Conservation (phyloP, 1,140 invertebrate genomes). For the Aphelenchoides avenae region DNA sequence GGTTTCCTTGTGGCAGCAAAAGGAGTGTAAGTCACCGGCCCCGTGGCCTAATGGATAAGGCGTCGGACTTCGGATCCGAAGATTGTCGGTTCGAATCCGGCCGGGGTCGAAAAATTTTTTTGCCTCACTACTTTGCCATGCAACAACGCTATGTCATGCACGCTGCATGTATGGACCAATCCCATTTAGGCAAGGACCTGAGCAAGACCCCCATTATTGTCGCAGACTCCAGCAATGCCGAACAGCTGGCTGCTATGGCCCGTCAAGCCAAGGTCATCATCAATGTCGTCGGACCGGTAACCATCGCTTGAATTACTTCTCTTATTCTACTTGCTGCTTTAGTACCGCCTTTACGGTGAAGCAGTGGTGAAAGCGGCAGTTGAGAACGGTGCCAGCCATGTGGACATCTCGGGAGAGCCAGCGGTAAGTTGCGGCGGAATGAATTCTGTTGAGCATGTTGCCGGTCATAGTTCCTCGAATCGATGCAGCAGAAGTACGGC, state of each 20-base stretch:
- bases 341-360: conserved; percentile 80
- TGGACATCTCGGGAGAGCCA: conserved; percentile 86
- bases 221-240: conserved; percentile 32
- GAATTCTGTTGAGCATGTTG: not conserved
- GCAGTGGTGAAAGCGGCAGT: conserved; percentile 85
- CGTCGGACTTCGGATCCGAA: too few relatives aligned
- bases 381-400: conserved; percentile 73
- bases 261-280: conserved; percentile 46
- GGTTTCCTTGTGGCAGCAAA: not conserved
- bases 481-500: conserved; percentile 76
- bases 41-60: too few relatives aligned
- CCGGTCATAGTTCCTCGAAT: conserved; percentile 64
- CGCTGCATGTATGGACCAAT: not conserved
- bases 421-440: conserved; percentile 57
- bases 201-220: conserved; percentile 38
- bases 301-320: not conserved
- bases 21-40: not conserved
- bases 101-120: conserved; percentile 6
- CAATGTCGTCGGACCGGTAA: conserved; percentile 48
- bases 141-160: not conserved
- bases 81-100: too few relatives aligned
- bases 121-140: not conserved
- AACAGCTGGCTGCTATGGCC: conserved; percentile 41
- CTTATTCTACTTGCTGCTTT: conserved; percentile 23
- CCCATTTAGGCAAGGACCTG: conserved; percentile 35